A percentile compares a stretch with the other conserved stretches of the same genome.
These are phyloP conservation scores for Pandemis heparana DNA, from an alignment of 2,888 invertebrate genomes.

Conservation along the genomic window DNA sequence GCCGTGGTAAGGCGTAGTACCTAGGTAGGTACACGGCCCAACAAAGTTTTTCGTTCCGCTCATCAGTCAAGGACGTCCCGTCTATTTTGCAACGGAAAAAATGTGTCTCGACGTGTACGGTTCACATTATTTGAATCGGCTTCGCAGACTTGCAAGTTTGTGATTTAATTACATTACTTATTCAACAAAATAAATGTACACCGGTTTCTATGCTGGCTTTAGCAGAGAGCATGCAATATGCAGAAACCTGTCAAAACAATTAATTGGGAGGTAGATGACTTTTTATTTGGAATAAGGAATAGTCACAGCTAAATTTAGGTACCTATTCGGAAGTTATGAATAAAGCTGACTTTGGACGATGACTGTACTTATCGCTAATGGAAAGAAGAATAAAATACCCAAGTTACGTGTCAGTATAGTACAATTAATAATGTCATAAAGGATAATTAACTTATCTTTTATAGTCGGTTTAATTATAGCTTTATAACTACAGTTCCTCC, in stretches of 20 bases:
- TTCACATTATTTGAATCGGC: constrained; percentile 3
- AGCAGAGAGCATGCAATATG: neutral
- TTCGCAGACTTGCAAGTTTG: neutral
- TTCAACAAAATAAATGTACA: neutral
- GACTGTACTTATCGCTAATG: too few relatives aligned
- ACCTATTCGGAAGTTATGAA: too few relatives aligned
- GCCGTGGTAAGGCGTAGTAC: constrained; percentile 1
- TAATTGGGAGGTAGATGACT: too few relatives aligned
- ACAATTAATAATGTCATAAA: too few relatives aligned
- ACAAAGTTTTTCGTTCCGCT: constrained; percentile 39
- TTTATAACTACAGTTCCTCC: neutral
- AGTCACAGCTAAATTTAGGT: too few relatives aligned
- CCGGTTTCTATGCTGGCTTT: neutral
- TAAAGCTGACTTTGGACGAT: too few relatives aligned
- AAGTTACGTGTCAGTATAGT: too few relatives aligned
- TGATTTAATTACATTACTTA: neutral
- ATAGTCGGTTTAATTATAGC: too few relatives aligned
- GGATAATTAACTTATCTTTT: too few relatives aligned
- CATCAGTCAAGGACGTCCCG: constrained; percentile 41
- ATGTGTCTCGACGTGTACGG: constrained; percentile 1
- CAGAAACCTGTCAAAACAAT: neutral
- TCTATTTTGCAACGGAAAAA: constrained; percentile 40
- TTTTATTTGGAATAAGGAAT: neutral
- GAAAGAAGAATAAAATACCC: too few relatives aligned
- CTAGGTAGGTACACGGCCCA: neutral